These are phyloP conservation scores for Aurelia aurita DNA, from an alignment of 30 jellyfish, hydroid and myxozoan genomes.

Conservation along the genomic window DNA sequence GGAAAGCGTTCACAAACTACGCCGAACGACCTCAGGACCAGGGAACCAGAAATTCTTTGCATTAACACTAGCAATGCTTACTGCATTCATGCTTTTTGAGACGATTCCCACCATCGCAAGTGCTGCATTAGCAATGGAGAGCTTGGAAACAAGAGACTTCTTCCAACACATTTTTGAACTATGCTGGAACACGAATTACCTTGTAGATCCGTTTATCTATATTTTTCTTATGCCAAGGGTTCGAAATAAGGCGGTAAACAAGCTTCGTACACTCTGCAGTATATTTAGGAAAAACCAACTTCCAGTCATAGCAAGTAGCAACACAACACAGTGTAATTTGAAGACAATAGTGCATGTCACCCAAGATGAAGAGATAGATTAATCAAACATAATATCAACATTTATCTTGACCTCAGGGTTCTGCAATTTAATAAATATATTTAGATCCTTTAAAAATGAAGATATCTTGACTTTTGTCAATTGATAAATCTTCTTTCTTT, in stretches of 20 bases:
- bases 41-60: background rate
- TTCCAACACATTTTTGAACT: background rate
- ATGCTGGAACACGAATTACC: background rate
- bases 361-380: no score
- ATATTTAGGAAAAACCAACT: no score
- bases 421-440: no score
- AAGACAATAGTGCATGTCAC: no score
- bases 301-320: no score
- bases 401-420: no score
- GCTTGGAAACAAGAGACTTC: background rate
- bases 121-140: background rate
- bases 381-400: no score
- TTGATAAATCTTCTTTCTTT: no score
- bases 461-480: no score
- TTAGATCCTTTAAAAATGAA: no score
- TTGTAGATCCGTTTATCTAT: conserved; percentile 13
- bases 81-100: conserved; percentile 2
- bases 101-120: conserved; percentile 2
- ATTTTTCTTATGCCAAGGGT: conserved; percentile 1
- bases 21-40: background rate
- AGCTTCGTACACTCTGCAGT: background rate
- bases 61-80: background rate
- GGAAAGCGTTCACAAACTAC: background rate
- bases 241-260: background rate
- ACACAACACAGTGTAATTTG: no score